Percentiles rank a stretch among this genome's conserved stretches.
These are phyloP conservation scores for Choloepus hoffmanni DNA, from an alignment of 2,113 vertebrate species.

Conservation along the genomic window DNA sequence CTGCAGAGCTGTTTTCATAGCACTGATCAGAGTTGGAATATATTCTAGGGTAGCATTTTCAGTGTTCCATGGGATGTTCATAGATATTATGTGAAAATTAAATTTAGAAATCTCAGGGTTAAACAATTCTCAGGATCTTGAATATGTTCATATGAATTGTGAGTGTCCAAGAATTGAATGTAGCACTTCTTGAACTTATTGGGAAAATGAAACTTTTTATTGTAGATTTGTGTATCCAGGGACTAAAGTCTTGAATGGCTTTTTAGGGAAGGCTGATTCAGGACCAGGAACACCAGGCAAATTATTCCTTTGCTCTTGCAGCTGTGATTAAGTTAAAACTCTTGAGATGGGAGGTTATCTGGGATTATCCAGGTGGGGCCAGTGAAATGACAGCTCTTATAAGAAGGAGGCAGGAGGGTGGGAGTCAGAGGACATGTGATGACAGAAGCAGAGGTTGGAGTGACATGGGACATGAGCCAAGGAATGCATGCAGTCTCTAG, in stretches of 20 bases:
- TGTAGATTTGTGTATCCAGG: neutral
- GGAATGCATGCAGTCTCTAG: neutral
- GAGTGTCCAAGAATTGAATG: neutral
- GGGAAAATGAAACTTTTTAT: neutral
- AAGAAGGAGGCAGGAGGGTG: neutral
- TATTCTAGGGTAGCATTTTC: neutral
- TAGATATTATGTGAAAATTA: neutral
- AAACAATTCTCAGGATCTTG: neutral
- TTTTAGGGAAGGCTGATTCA: neutral
- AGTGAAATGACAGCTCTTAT: neutral
- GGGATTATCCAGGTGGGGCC: neutral
- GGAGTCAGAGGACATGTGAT: neutral
- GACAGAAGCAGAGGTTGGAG: neutral
- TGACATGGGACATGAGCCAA: neutral
- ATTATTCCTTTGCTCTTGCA: neutral
- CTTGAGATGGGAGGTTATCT: neutral
- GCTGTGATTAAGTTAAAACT: neutral
- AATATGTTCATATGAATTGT: neutral
- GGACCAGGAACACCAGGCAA: neutral
- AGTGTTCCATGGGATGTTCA: neutral
- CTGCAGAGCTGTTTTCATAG: neutral
- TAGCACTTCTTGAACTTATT: neutral
- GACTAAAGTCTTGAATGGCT: neutral
- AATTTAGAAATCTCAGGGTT: neutral
- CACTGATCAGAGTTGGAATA: neutral